These are phyloP conservation scores for Geotrupes spiniger DNA, from an alignment of 2,888 invertebrate species.

Conservation along the genomic window DNA sequence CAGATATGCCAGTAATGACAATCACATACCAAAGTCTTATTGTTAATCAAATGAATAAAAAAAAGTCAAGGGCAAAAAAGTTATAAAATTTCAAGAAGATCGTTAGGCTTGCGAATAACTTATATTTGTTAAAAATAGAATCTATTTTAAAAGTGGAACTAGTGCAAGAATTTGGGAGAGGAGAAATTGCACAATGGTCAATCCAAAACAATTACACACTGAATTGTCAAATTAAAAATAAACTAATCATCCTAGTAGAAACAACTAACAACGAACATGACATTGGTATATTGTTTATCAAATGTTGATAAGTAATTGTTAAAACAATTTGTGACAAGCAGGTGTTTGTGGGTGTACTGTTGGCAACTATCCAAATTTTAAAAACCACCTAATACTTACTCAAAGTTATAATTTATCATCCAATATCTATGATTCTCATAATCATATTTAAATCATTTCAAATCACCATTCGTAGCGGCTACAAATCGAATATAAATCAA, in stretches of 20 bases:
- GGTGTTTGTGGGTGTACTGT: constrained; percentile 48
- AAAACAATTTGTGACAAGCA: constrained; percentile 36
- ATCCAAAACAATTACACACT: constrained; percentile 16
- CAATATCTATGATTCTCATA: constrained; percentile 40
- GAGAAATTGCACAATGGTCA: constrained; percentile 18
- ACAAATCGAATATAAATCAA: constrained; percentile 16
- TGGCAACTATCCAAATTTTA: constrained; percentile 43
- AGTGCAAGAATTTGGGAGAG: constrained; percentile 30
- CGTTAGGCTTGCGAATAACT: no score
- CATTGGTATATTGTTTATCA: not conserved
- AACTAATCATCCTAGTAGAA: not conserved
- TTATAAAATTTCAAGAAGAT: no score
- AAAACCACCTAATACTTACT: constrained; percentile 48
- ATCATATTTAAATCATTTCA: constrained; percentile 23
- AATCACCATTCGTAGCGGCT: constrained; percentile 7
- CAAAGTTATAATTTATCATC: constrained; percentile 41
- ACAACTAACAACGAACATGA: not conserved
- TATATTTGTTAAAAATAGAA: constrained; percentile 33
- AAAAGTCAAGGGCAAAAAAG: no score
- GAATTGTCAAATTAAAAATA: constrained; percentile 1
- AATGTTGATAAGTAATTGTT: not conserved
- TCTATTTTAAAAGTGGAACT: constrained; percentile 39
- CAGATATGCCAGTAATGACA: no score
- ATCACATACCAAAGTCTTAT: no score
- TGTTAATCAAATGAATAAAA: no score